A percentile compares a stretch with the other conserved stretches of the same genome.
These are phyloP conservation scores for Lathamus discolor DNA, from an alignment of 2,113 vertebrate genomes.

Conservation along the genomic window DNA sequence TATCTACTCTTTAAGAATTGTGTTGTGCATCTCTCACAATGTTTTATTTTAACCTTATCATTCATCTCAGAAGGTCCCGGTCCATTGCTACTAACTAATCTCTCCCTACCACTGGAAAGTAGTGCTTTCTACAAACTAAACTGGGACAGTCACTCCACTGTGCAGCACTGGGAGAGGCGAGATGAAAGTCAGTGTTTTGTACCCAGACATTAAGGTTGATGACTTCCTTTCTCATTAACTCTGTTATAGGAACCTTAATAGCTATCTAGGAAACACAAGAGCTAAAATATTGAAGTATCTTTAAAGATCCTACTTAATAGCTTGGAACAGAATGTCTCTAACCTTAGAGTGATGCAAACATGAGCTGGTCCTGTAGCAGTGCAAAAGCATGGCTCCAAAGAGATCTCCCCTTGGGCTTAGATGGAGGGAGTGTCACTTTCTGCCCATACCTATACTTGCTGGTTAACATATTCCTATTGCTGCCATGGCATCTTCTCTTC, in stretches of 20 bases:
- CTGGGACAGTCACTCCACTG: not conserved
- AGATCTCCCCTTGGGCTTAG: not conserved
- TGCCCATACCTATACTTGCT: not conserved
- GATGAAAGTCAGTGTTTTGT: not conserved
- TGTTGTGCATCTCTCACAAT: not conserved
- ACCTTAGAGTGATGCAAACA: not conserved
- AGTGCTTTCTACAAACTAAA: not conserved
- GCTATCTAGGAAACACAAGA: not conserved
- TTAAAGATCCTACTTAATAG: not conserved
- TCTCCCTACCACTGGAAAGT: not conserved
- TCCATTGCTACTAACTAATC: not conserved
- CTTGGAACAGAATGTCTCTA: not conserved
- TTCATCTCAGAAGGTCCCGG: not conserved
- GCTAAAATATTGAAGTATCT: not conserved
- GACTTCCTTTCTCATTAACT: not conserved
- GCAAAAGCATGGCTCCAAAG: not conserved
- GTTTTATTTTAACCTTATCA: not conserved
- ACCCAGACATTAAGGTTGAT: not conserved
- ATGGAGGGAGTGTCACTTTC: not conserved
- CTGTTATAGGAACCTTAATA: not conserved
- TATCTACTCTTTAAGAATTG: not conserved
- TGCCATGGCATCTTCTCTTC: not conserved
- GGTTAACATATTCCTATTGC: not conserved
- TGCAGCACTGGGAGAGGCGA: not conserved
- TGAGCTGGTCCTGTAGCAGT: not conserved